Evolutionary conservation across 1,140 invertebrate species (phyloP).

Genomic region (Conus ventricosus): DNA sequence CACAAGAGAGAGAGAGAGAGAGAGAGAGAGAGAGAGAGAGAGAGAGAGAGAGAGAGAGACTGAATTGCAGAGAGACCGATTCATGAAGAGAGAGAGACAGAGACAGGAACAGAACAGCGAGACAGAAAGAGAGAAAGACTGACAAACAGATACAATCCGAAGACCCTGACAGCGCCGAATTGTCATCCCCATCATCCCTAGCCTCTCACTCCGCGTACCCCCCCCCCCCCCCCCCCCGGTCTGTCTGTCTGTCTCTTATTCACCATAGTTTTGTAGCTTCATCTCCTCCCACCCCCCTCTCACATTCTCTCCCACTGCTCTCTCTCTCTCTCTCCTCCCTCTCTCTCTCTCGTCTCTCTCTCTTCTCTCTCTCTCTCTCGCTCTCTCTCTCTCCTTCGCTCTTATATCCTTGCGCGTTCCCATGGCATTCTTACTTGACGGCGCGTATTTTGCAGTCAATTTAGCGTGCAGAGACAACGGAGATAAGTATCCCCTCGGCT

Average conservation of each 20-base stretch:
- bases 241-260: too few relatives aligned
- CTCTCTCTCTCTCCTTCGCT: not conserved
- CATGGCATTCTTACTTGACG: not conserved
- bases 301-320: not conserved
- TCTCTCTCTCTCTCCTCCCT: not conserved
- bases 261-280: too few relatives aligned
- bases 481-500: not conserved
- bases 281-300: not conserved
- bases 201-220: too few relatives aligned
- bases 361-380: not conserved
- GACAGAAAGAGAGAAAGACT: not conserved
- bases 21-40: not conserved
- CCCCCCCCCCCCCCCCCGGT: too few relatives aligned
- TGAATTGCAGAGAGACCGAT: too few relatives aligned
- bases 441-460: conserved; percentile 6
- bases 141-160: not conserved
- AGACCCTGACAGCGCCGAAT: not conserved
- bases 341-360: not conserved
- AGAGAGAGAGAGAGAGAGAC: not conserved
- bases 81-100: not conserved
- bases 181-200: not conserved
- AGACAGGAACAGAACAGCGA: not conserved
- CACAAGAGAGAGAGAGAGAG: not conserved
- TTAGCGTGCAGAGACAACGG: conserved; percentile 1
- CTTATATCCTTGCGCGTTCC: not conserved